Evolutionary conservation across 2,797 vertebrate genomes (phyloP), one percentile per base, ranked within the genome.

Genomic region (Paramormyrops hopkinsi): DNA sequence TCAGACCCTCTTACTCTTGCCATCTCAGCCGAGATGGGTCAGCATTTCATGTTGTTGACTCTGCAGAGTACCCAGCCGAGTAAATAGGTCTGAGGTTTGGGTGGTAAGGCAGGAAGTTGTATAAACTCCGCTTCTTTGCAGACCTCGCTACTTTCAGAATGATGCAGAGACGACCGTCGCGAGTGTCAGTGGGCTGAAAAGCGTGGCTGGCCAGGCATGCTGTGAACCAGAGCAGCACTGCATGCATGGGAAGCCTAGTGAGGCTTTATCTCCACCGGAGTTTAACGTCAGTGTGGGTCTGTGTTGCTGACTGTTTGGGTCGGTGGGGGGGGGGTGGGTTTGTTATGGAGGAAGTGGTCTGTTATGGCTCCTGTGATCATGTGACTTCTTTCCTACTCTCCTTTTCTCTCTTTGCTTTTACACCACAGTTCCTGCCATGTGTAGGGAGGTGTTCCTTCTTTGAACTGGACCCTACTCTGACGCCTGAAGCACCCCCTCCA

Each of bases 401-500:
- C 82, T 56, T 82, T 0, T 88, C 59, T 69, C 59, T 48, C 22
- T 53, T 54, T 46, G 33, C 14, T 65, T 89, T 29, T 48, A 41
- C 19, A 29, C 69, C 59, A 85, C 84, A 89, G 82, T 25, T 59
- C 50, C 37, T 46, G 54, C 22, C 59, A 19, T 22, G 29, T 14
- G 19, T n/a, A 9, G n/a, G 8, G 37, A 69, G 87, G 41, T 22
- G 56, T 9, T 69, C 12, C 29, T 29, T 1, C 48, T 22, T 84
- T 56, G 29, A 33, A 69, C 59, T 22, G 59, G 22, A 14, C 50
- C 51, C 25, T 6, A n/a, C n/a, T n/a, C 22, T 14, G n/a, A 92
- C 90, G 89, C 93, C 2, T 92, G 89, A 2, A 17, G 73, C 90
- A 0, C 95, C 94, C 54, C 90, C 92, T 73, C 93, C 90, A 90